Percentiles rank a stretch among this genome's conserved stretches.
Evolutionary conservation across 2,797 vertebrate genomes (phyloP).

Genomic region (Gila robusta): DNA sequence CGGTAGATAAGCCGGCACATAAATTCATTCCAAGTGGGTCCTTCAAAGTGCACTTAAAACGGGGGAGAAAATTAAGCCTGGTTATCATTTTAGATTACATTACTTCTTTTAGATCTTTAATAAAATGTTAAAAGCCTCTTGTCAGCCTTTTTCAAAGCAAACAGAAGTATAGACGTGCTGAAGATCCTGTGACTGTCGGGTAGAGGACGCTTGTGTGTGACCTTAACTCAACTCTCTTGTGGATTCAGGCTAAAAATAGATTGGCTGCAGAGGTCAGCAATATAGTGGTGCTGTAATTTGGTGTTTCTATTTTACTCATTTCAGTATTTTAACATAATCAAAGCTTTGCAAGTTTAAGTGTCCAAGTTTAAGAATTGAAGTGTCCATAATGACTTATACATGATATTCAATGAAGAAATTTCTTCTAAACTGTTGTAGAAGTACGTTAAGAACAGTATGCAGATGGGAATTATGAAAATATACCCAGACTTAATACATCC

Average conservation of each 20-base stretch:
- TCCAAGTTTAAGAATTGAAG: background rate
- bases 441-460: too few species aligned
- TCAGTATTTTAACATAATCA: background rate
- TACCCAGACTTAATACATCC: background rate
- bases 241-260: conserved; percentile 26
- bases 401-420: background rate
- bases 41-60: conserved; percentile 29
- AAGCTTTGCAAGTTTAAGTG: background rate
- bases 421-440: background rate
- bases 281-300: background rate
- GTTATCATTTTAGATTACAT: conserved; percentile 21
- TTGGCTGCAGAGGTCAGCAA: conserved; percentile 21
- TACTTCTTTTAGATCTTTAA: background rate
- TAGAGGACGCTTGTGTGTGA: conserved; percentile 26
- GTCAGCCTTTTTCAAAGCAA: background rate
- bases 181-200: conserved; percentile 12
- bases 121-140: conserved; percentile 35
- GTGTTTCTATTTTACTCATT: background rate
- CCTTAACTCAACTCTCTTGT: conserved; percentile 17
- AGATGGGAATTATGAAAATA: background rate
- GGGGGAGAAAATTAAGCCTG: conserved; percentile 11
- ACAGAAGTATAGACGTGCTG: background rate
- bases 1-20: conserved; percentile 14
- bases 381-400: background rate
- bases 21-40: conserved; percentile 29